Evolutionary conservation across 2,888 invertebrate species (phyloP), one percentile per base, ranked within the genome.

Genomic region (Cremastobaeus sp.): DNA sequence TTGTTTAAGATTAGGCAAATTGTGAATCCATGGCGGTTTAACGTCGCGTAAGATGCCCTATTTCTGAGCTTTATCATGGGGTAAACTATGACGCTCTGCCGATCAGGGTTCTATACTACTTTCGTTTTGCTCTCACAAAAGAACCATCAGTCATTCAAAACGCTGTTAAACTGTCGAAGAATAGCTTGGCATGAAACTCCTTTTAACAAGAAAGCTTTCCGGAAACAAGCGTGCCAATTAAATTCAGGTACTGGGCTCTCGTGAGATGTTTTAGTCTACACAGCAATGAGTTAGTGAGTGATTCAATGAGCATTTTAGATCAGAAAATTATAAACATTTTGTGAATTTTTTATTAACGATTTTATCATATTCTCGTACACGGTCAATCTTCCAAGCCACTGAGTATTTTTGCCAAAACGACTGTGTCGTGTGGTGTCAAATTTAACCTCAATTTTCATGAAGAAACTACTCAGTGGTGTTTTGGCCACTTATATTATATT

Each of bases 1-100:
- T 20, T 14, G 9, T 45, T 30, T 4, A 45, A 17, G 6, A 70
- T 35, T 5, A 69, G 12, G 0, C 52, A 20, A 14, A 64, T 17
- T 3, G 62, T 39, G 0, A 62, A 70, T 15, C 64, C 17, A 17
- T 30, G 25, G 4, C 5, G 8, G 8, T 25, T 25, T 25, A 25
- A 25, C 5, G 25, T 25, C 25, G 5, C 25, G 25, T 25, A 25
- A 25, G 25, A 25, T 4, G 25, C 25, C 4, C 25, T 8, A 4
- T 25, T 8, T 25, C 8, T 25, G 8, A 25, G 8, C 8, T 25
- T 25, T 6, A 8, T 8, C 4, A 8, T 25, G 8, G 8, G 25
- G 11, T 9, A 34, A 9, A 3, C 8, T 9, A 34, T 37, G 3
- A 37, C 15, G 3, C 11, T 37, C 15, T 37, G 11, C 37, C 11